Conservation (phyloP, 2,888 invertebrate species). For the Ferrisia virgata region DNA sequence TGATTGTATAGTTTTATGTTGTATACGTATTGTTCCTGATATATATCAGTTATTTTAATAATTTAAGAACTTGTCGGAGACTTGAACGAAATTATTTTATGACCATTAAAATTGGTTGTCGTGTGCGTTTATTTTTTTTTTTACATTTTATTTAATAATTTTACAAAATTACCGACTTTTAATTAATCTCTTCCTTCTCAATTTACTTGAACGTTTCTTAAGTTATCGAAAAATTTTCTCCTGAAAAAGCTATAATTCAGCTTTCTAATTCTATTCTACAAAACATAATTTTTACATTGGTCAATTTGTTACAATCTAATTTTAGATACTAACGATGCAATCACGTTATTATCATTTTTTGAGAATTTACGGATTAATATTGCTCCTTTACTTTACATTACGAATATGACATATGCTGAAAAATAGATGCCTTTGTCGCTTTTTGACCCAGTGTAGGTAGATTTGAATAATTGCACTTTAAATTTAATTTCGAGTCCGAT, state of each 20-base stretch:
- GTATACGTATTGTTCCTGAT: slow-evolving; percentile 31
- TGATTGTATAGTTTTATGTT: slow-evolving; percentile 33
- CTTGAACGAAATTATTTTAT: slow-evolving; percentile 11
- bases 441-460: background rate
- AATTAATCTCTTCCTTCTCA: background rate
- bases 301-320: background rate
- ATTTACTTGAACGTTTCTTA: background rate
- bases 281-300: background rate
- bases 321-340: background rate
- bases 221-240: background rate
- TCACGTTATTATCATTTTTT: background rate
- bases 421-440: background rate
- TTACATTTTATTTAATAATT: background rate
- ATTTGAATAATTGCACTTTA: background rate
- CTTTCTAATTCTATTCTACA: background rate
- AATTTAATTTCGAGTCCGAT: background rate
- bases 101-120: background rate
- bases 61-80: slow-evolving; percentile 12
- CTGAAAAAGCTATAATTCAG: background rate
- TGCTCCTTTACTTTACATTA: background rate
- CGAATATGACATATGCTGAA: background rate
- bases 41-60: slow-evolving; percentile 8
- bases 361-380: background rate
- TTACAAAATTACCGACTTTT: background rate
- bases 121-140: background rate